Conservation (phyloP, 2,888 invertebrate species). For the Dioctria rufipes region DNA sequence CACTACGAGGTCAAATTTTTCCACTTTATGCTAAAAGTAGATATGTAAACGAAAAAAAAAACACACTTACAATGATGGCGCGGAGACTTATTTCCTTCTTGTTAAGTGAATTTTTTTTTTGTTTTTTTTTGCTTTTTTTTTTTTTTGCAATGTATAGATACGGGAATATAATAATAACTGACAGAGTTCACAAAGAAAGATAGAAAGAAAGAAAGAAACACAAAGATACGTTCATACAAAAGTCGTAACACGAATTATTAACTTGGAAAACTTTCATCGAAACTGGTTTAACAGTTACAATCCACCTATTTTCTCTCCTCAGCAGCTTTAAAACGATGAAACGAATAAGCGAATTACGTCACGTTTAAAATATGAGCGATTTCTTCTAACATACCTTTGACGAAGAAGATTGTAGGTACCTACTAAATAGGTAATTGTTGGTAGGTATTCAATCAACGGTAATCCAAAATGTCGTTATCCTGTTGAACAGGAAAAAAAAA, state of each 20-base stretch:
- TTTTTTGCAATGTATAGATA: no score
- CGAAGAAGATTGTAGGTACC: neutral
- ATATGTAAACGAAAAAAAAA: neutral
- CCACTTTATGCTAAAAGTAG: neutral
- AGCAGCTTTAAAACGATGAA: no score
- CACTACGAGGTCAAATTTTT: conserved; percentile 1
- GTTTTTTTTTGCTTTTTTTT: no score
- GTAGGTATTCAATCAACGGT: neutral
- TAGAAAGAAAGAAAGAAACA: neutral
- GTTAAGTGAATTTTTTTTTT: no score
- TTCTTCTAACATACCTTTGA: conserved; percentile 25
- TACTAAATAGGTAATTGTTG: no score
- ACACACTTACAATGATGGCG: neutral
- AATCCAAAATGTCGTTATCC: conserved; percentile 11
- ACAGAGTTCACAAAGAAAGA: neutral
- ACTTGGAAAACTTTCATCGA: conserved; percentile 37
- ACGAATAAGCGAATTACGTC: conserved; percentile 35
- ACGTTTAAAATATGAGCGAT: conserved; percentile 23
- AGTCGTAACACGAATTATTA: conserved; percentile 23
- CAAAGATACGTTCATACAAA: neutral
- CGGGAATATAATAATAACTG: neutral
- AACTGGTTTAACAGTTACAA: conserved; percentile 44
- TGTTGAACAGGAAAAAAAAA: neutral
- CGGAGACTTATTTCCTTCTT: neutral
- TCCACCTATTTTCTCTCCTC: conserved; percentile 24